Evolutionary conservation across 2,797 vertebrate genomes (phyloP).

Genomic region (Alosa sapidissima): DNA sequence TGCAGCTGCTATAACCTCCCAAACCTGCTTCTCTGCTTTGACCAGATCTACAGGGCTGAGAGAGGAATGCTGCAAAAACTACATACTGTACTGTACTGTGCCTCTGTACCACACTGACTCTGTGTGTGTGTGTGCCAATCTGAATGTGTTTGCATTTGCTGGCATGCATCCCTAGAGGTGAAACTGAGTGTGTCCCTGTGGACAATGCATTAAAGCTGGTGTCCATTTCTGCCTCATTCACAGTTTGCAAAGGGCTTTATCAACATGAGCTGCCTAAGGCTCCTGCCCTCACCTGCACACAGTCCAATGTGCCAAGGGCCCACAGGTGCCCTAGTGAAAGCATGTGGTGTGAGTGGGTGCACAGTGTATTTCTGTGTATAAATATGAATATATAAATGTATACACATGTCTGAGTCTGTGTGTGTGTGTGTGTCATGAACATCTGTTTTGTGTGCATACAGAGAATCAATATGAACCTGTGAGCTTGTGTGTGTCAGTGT

Average conservation of each 20-base stretch:
- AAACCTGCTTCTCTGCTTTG: slow-evolving; percentile 29
- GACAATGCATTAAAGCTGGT: slow-evolving; percentile 61
- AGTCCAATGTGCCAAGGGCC: neutral
- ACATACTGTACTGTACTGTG: too few species aligned
- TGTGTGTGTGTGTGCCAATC: neutral
- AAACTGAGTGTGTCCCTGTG: slow-evolving; percentile 44
- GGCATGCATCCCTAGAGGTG: slow-evolving; percentile 45
- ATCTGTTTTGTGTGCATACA: slow-evolving; percentile 23
- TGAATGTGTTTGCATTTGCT: slow-evolving; percentile 39
- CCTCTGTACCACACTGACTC: too few species aligned
- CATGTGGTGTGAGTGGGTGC: neutral
- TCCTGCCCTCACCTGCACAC: neutral
- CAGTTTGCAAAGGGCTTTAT: slow-evolving; percentile 64
- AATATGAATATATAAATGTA: neutral
- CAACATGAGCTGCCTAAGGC: slow-evolving; percentile 44
- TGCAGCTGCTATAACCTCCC: neutral
- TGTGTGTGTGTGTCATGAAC: slow-evolving; percentile 2
- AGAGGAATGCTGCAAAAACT: slow-evolving; percentile 30
- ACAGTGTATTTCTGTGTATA: neutral
- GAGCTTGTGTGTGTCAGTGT: slow-evolving; percentile 10
- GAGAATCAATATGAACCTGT: neutral
- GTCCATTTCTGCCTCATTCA: slow-evolving; percentile 71
- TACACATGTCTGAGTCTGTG: slow-evolving; percentile 16
- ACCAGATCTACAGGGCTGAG: neutral
- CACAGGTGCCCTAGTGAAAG: neutral